These are phyloP conservation scores for Bufo bufo DNA, from an alignment of 2,113 vertebrate species.

Conservation along the genomic window DNA sequence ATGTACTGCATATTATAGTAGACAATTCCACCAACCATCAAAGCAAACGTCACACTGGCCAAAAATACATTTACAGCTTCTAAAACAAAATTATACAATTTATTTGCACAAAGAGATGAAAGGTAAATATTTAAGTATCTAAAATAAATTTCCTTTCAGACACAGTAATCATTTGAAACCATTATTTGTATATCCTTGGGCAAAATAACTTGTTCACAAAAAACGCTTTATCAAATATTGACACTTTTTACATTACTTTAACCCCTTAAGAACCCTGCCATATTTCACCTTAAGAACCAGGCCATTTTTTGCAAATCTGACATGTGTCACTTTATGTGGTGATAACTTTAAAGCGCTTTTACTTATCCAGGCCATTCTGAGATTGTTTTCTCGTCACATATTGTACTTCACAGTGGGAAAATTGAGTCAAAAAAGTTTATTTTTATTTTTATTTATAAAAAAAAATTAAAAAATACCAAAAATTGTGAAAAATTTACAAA, in stretches of 20 bases:
- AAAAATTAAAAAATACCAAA: too few species aligned
- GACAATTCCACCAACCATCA: slow-evolving; percentile 61
- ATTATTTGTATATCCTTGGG: background rate
- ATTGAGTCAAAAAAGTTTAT: too few species aligned
- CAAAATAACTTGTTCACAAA: background rate
- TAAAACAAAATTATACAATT: slow-evolving; percentile 21
- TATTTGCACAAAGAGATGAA: slow-evolving; percentile 28
- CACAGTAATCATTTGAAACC: background rate
- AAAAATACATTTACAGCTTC: slow-evolving; percentile 23
- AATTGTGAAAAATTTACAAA: too few species aligned
- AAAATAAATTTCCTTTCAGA: slow-evolving; percentile 14
- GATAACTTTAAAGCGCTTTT: too few species aligned
- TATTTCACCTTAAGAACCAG: too few species aligned
- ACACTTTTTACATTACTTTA: background rate
- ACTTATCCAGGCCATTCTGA: too few species aligned
- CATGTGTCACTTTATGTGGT: too few species aligned
- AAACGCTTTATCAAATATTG: background rate
- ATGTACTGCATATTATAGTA: background rate
- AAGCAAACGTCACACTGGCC: background rate
- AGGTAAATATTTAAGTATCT: slow-evolving; percentile 36
- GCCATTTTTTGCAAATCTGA: too few species aligned
- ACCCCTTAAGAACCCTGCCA: too few species aligned
- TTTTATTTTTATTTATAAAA: too few species aligned
- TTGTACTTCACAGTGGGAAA: too few species aligned
- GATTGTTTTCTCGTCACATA: too few species aligned